phyloP scores from a whole-genome alignment of 2,888 invertebrate species.

The Nephrocerus scutellatus region DNA sequence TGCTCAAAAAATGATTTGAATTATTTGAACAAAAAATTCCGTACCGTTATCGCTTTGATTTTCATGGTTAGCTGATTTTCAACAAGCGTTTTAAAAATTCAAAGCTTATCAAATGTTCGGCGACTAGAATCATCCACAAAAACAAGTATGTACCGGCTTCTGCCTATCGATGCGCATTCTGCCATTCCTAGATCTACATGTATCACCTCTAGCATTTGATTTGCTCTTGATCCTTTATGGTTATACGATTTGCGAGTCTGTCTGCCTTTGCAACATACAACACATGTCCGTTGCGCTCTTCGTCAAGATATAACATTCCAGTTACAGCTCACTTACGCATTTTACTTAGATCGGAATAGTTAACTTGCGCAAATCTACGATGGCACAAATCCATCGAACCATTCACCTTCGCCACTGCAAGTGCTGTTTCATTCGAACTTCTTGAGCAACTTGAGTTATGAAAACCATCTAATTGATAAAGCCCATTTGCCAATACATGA shows the following conservation, averaged over 20 bases:
- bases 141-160: not conserved
- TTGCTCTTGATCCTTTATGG: not conserved
- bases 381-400: conserved; percentile 7
- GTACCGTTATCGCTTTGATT: conserved; percentile 13
- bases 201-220: not conserved
- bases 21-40: conserved; percentile 4
- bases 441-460: too few relatives aligned
- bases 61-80: conserved; percentile 6
- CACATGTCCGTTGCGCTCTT: conserved; percentile 7
- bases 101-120: not conserved
- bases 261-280: conserved; percentile 6
- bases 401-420: not conserved
- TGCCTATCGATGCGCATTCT: not conserved
- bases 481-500: conserved; percentile 8
- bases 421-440: too few relatives aligned
- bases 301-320: not conserved
- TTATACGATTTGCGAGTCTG: not conserved
- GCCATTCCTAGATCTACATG: not conserved
- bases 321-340: not conserved
- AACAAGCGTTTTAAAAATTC: conserved; percentile 7
- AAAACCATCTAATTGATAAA: too few relatives aligned
- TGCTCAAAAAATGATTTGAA: conserved; percentile 1
- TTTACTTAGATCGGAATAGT: conserved; percentile 4
- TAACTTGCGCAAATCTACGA: conserved; percentile 10
- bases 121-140: conserved; percentile 1